phyloP scores from a whole-genome alignment of 1,140 invertebrate species.

The Campodea augens region DNA sequence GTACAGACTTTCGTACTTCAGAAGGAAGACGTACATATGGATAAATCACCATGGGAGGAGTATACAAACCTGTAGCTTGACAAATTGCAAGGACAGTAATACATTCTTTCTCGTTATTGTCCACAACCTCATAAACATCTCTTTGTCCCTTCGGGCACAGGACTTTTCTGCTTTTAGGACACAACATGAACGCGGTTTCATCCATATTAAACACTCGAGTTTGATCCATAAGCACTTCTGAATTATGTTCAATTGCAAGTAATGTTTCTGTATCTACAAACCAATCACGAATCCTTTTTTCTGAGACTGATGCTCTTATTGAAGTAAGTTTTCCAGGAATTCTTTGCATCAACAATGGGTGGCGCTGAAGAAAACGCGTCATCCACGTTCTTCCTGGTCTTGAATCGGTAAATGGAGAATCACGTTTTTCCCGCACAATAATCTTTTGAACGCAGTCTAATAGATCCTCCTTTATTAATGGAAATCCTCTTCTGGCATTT shows the following conservation, averaged over 20 bases:
- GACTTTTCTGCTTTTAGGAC: slow-evolving; percentile 11
- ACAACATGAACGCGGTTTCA: not conserved
- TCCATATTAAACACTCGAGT: not conserved
- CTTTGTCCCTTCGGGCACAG: slow-evolving; percentile 17
- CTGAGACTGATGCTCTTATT: slow-evolving; percentile 7
- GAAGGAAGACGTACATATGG: slow-evolving; percentile 8
- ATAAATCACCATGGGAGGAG: slow-evolving; percentile 15
- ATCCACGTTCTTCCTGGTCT: slow-evolving; percentile 11
- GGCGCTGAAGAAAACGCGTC: slow-evolving; percentile 6
- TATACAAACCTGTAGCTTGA: slow-evolving; percentile 15
- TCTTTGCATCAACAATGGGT: slow-evolving; percentile 6
- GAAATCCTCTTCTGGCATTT: slow-evolving; percentile 7
- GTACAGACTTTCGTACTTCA: slow-evolving; percentile 16
- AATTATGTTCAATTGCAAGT: not conserved
- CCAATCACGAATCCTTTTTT: slow-evolving; percentile 11
- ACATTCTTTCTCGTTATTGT: slow-evolving; percentile 19
- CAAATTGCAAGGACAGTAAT: slow-evolving; percentile 20
- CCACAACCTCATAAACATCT: slow-evolving; percentile 19
- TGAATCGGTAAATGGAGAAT: slow-evolving; percentile 9
- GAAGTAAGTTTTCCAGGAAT: slow-evolving; percentile 1
- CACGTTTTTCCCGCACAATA: not conserved
- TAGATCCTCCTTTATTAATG: slow-evolving; percentile 6
- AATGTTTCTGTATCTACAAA: slow-evolving; percentile 9
- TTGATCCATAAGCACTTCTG: not conserved
- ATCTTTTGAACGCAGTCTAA: slow-evolving; percentile 10